These are phyloP conservation scores for Amazona guildingii DNA, from an alignment of 2,113 vertebrate genomes.

Conservation along the genomic window DNA sequence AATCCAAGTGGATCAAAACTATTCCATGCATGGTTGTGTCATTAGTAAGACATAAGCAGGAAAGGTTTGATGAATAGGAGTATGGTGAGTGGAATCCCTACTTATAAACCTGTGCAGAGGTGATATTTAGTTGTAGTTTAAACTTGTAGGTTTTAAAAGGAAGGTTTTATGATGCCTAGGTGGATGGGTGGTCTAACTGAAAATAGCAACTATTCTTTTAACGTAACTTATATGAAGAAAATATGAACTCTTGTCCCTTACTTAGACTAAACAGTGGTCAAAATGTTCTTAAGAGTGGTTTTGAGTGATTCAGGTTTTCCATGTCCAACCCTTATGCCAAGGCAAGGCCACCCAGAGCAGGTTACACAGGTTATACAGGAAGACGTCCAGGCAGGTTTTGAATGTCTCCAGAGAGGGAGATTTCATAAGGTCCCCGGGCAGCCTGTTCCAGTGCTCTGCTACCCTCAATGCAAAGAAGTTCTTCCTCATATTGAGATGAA, in stretches of 20 bases:
- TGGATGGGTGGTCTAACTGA: background rate
- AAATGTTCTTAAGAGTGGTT: background rate
- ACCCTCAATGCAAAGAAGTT: too few species aligned
- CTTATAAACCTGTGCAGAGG: background rate
- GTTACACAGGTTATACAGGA: too few species aligned
- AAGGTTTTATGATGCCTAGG: background rate
- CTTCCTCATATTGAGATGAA: too few species aligned
- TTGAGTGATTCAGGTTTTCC: background rate
- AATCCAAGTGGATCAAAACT: background rate
- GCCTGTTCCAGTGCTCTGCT: too few species aligned
- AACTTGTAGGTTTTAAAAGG: background rate
- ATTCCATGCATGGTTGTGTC: background rate
- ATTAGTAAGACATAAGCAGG: background rate
- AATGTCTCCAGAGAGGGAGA: too few species aligned
- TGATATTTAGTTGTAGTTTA: background rate
- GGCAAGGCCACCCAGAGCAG: too few species aligned
- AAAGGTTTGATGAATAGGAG: background rate
- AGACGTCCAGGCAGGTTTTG: too few species aligned
- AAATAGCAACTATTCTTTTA: background rate
- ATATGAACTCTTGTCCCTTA: background rate
- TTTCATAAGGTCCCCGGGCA: too few species aligned
- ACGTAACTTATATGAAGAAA: background rate
- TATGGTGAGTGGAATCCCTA: background rate
- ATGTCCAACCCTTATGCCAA: too few species aligned
- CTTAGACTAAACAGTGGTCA: background rate